phyloP scores from a whole-genome alignment of 2,888 invertebrate genomes.

The Folsomia candida region DNA sequence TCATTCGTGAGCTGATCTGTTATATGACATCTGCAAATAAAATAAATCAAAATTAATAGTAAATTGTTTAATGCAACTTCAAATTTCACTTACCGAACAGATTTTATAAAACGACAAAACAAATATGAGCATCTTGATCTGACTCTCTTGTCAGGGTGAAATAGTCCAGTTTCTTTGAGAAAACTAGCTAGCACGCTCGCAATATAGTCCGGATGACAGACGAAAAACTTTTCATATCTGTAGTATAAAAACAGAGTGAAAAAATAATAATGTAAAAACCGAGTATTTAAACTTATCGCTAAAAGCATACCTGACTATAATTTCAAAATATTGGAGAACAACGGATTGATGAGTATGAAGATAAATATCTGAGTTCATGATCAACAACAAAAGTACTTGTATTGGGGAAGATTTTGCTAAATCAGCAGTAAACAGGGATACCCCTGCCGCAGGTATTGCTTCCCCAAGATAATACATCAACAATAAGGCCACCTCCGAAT shows the following conservation, averaged over 20 bases:
- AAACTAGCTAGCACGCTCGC: slow-evolving; percentile 57
- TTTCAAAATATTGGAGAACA: slow-evolving; percentile 55
- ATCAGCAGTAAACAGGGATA: slow-evolving; percentile 33
- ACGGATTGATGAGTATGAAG: slow-evolving; percentile 57
- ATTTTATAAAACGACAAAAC: slow-evolving; percentile 60
- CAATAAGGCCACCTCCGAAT: slow-evolving; percentile 58
- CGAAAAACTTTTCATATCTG: slow-evolving; percentile 61
- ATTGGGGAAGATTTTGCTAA: slow-evolving; percentile 40
- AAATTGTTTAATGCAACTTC: background rate
- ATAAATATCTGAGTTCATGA: slow-evolving; percentile 57
- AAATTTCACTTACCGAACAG: slow-evolving; percentile 55
- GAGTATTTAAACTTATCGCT: background rate
- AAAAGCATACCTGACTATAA: slow-evolving; percentile 32
- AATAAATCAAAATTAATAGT: slow-evolving; percentile 9
- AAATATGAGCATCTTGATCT: slow-evolving; percentile 60
- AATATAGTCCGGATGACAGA: slow-evolving; percentile 56
- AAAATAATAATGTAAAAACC: background rate
- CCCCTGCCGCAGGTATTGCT: slow-evolving; percentile 51
- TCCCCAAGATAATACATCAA: slow-evolving; percentile 59
- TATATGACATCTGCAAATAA: slow-evolving; percentile 34
- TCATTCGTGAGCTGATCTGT: slow-evolving; percentile 54
- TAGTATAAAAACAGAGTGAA: too few species aligned
- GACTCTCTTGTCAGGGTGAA: slow-evolving; percentile 56
- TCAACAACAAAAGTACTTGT: slow-evolving; percentile 56
- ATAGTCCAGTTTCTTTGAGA: slow-evolving; percentile 58